Evolutionary conservation across 2,888 invertebrate genomes (phyloP), one percentile per base, ranked within the genome.

Genomic region (Mimachlamys varia): DNA sequence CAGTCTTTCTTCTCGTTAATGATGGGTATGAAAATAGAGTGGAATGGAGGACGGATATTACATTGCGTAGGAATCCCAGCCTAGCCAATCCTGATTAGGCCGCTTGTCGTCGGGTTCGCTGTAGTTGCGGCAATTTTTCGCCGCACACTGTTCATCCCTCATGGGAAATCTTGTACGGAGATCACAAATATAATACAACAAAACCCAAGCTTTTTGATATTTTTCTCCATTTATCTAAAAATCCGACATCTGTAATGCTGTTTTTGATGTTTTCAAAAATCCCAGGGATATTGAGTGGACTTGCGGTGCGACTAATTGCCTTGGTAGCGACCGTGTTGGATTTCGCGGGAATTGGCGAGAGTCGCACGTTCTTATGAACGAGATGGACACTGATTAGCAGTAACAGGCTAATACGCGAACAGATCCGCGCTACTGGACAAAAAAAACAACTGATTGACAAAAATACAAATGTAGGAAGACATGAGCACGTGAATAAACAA

Each of bases 151-250:
- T 76, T 33, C 33, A 33, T 33, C 76, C 33, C 76, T 15, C 76
- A 27, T 76, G 76, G 76, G 76, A 76, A 76, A 76, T 76, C 76
- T 76, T 76, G 76, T 76, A 33, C 76, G 15, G 76, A 27, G 76
- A 76, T 76, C 76, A 76, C 76, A 76, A 33, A 76, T 76, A 76
- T 76, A 33, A 33, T 76, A 76, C 76, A 76, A 76, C 76, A 76
- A 76, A 76, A 76, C 27, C 76, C 33, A 76, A 33, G 76, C 76
- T 76, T 76, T 76, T 76, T 76, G 22, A 76, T 76, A 76, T 76
- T 76, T 76, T 76, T 76, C 76, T 76, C 33, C 76, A 76, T 76
- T 76, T 76, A 76, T 76, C 76, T 76, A 76, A 76, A 76, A 76
- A 27, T 76, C 76, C 76, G 76, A 76, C 76, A 76, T 76, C 76